Conservation (phyloP, 2,113 vertebrate species). For the Callionymus lyra region DNA sequence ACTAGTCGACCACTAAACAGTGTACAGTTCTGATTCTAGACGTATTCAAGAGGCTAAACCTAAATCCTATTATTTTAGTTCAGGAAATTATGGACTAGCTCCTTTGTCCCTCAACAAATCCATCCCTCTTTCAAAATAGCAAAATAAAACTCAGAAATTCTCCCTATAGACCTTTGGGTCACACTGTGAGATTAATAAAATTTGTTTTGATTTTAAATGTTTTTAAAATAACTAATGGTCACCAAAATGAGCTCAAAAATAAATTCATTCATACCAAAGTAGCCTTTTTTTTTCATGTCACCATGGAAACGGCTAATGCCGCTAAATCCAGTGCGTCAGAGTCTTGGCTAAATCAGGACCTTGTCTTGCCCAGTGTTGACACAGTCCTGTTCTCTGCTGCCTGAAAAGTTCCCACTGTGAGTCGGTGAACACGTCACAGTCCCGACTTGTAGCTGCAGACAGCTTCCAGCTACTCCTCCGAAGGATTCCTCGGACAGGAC, state of each 20-base stretch:
- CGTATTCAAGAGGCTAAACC: too few relatives aligned
- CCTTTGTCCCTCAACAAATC: too few relatives aligned
- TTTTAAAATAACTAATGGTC: too few relatives aligned
- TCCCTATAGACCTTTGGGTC: too few relatives aligned
- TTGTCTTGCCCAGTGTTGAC: conserved; percentile 42
- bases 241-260: not conserved
- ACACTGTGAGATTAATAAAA: too few relatives aligned
- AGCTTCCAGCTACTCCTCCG: conserved; percentile 14
- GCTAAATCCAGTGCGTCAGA: conserved; percentile 23
- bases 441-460: conserved; percentile 24
- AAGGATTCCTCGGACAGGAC: conserved; percentile 20
- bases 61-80: too few relatives aligned
- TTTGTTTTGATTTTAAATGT: too few relatives aligned
- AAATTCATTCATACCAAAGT: conserved; percentile 16
- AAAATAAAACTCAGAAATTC: too few relatives aligned
- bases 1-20: too few relatives aligned
- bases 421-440: conserved; percentile 28
- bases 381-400: conserved; percentile 32
- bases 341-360: conserved; percentile 35
- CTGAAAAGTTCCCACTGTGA: conserved; percentile 41
- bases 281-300: conserved; percentile 20
- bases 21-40: too few relatives aligned
- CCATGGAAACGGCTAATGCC: conserved; percentile 16
- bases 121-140: too few relatives aligned
- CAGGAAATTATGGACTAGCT: too few relatives aligned